Percentiles rank a stretch among this genome's conserved stretches.
Conservation (phyloP, 2,113 vertebrate genomes). For the Cygnus atratus region DNA sequence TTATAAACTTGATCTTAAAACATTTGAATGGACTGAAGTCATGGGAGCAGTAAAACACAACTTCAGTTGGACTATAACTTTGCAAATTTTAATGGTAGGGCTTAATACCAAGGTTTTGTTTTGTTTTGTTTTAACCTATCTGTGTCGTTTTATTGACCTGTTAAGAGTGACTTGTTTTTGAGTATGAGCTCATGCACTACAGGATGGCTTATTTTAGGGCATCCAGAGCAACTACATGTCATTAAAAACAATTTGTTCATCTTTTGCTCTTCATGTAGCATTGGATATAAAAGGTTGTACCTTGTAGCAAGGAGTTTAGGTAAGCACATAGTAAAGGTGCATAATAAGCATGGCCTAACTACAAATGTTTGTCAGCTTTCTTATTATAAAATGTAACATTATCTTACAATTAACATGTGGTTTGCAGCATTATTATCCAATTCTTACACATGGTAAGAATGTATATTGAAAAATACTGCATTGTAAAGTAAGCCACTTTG, state of each 20-base stretch:
- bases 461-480: not conserved
- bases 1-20: not conserved
- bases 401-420: not conserved
- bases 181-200: not conserved
- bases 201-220: not conserved
- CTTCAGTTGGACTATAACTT: not conserved
- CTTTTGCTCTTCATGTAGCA: not conserved
- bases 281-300: not conserved
- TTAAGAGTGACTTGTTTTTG: not conserved
- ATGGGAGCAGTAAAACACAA: not conserved
- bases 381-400: not conserved
- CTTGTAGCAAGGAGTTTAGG: not conserved
- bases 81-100: not conserved
- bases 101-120: not conserved
- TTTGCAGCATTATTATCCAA: not conserved
- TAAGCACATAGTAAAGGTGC: not conserved
- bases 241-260: not conserved
- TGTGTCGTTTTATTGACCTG: not conserved
- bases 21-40: not conserved
- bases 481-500: not conserved
- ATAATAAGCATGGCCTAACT: not conserved
- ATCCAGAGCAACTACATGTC: not conserved
- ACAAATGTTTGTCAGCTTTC: not conserved
- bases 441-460: not conserved
- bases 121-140: not conserved